Evolutionary conservation across 1,140 invertebrate genomes (phyloP).

Genomic region (Drosophila santomea): DNA sequence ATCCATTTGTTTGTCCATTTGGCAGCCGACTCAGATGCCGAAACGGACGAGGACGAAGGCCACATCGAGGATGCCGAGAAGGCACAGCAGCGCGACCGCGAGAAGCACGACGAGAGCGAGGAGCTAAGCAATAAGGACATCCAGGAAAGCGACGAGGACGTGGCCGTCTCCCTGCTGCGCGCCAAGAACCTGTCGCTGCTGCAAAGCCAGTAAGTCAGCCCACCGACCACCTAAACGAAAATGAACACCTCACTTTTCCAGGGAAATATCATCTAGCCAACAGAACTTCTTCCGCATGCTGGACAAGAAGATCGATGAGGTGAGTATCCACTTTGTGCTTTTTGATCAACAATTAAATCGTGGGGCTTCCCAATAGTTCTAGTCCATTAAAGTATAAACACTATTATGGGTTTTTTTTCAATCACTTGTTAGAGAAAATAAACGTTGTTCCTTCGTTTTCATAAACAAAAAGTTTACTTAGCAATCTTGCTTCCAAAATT

Average conservation of each 20-base stretch:
- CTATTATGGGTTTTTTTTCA: not conserved
- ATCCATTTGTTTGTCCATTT: not conserved
- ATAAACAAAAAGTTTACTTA: not conserved
- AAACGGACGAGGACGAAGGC: slow-evolving; percentile 84
- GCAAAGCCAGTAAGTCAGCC: slow-evolving; percentile 82
- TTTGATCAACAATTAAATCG: too few species aligned
- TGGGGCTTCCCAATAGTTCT: not conserved
- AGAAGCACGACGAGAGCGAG: slow-evolving; percentile 79
- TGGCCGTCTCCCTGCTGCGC: slow-evolving; percentile 81
- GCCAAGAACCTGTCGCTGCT: slow-evolving; percentile 83
- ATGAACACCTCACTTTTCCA: slow-evolving; percentile 85
- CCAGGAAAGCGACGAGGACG: slow-evolving; percentile 80
- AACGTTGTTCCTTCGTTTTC: not conserved
- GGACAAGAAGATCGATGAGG: slow-evolving; percentile 95
- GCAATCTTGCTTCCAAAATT: not conserved
- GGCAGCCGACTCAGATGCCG: slow-evolving; percentile 80
- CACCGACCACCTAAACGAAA: slow-evolving; percentile 15
- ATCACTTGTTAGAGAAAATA: not conserved
- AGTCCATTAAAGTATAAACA: not conserved
- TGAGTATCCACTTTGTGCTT: slow-evolving; percentile 84
- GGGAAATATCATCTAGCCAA: slow-evolving; percentile 93
- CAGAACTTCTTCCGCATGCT: slow-evolving; percentile 96
- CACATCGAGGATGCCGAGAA: slow-evolving; percentile 82
- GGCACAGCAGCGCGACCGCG: slow-evolving; percentile 78
- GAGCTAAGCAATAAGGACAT: slow-evolving; percentile 84